Base-by-base conservation (phyloP, 2,797 vertebrate species). In the Triplophysa yarkandensis region DNA sequence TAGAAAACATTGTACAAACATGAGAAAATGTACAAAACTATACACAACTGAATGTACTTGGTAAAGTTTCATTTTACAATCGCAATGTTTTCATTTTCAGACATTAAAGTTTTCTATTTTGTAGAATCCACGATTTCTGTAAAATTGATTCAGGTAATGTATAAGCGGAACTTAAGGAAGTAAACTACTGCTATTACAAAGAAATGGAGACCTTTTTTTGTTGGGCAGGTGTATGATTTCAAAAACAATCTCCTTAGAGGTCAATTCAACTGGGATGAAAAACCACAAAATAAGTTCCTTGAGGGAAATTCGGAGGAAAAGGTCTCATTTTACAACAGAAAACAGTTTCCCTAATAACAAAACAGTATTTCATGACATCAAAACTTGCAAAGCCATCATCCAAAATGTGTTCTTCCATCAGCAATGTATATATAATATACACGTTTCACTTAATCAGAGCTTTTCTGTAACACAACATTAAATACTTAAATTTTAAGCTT, bases 1-100 rank as follows among this genome's bases (percentile, higher is more conserved):
- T 69, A 54, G 81, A 82, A 80, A 79, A 78, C 55, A 78, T 85
- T 68, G 77, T 87, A 87, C 80, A 88, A 90, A 89, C 74, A 86
- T 71, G 57, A 89, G 86, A 87, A 82, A 73, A 69, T 82, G 83
- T 85, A 88, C 78, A 89, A 90, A 92, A 88, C 79, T 77, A 87
- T 84, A 87, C 87, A 90, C 77, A 75, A 84, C 71, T 82, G 58
- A 91, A 81, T 91, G 88, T 92, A 85, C 85, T 92, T 81, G 86
- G 89, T 85, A 86, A 81, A 82, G 77, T 81, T 84, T 76, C 41
- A 76, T 84, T 86, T 83, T 86, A 88, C 78, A 87, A 86, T 83
- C 85, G 80, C 43, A 52, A 76, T 84, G 74, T 79, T 30, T 55
- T 44, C 50, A 23, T n/a, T n/a, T n/a, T n/a, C n/a, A n/a, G n/a